A percentile compares a stretch with the other conserved stretches of the same genome.
These are phyloP conservation scores for Aeoliscus strigatus DNA, from an alignment of 2,797 vertebrate species.

Conservation along the genomic window DNA sequence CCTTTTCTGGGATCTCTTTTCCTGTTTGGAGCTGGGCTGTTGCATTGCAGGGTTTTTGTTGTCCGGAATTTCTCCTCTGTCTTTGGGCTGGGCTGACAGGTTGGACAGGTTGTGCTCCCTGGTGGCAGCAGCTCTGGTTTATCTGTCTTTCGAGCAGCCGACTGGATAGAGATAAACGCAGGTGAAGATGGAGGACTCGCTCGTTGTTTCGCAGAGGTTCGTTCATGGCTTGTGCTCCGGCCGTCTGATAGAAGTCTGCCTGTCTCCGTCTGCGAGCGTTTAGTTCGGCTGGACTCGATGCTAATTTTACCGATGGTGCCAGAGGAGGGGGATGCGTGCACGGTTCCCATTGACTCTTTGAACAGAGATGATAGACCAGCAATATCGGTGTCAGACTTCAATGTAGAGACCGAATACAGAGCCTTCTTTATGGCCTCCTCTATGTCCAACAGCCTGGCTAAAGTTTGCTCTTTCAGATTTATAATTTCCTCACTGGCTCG, in stretches of 20 bases:
- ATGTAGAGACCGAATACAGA: slow-evolving; percentile 86
- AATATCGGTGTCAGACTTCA: slow-evolving; percentile 87
- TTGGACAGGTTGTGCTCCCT: slow-evolving; percentile 23
- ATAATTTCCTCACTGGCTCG: slow-evolving; percentile 87
- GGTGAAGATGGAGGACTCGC: slow-evolving; percentile 79
- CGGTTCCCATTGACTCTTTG: slow-evolving; percentile 79
- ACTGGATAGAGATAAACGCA: slow-evolving; percentile 86
- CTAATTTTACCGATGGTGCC: slow-evolving; percentile 79
- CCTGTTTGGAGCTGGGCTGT: slow-evolving; percentile 33
- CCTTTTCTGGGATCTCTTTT: slow-evolving; percentile 22
- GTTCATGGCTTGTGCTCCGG: slow-evolving; percentile 31
- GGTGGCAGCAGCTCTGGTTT: slow-evolving; percentile 46
- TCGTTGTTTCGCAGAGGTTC: slow-evolving; percentile 55
- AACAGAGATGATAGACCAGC: slow-evolving; percentile 82
- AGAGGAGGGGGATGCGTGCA: slow-evolving; percentile 53
- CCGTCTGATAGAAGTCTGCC: slow-evolving; percentile 24
- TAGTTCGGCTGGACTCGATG: slow-evolving; percentile 77
- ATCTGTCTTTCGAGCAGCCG: slow-evolving; percentile 75
- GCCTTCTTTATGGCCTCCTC: slow-evolving; percentile 91
- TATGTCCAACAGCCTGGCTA: slow-evolving; percentile 86
- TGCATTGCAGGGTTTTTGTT: slow-evolving; percentile 49
- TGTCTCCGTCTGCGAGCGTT: slow-evolving; percentile 43
- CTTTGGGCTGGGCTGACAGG: slow-evolving; percentile 45
- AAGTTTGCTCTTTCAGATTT: slow-evolving; percentile 88
- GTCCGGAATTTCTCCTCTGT: slow-evolving; percentile 51